Evolutionary conservation across 2,797 vertebrate species (phyloP).

Genomic region (Oryzias sinensis): DNA sequence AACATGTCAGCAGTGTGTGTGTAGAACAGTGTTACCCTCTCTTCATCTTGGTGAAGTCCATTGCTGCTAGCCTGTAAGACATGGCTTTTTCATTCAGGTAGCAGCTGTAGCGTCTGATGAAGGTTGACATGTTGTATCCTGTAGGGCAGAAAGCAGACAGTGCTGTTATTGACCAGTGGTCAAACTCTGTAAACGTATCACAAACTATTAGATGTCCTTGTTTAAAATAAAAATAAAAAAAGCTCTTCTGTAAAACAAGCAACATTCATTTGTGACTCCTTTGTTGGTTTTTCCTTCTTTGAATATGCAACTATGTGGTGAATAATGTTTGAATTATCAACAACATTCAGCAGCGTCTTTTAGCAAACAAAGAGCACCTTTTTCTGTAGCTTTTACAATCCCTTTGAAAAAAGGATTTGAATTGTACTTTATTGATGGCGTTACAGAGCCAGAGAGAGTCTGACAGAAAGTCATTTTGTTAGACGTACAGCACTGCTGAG

Average conservation of each 20-base stretch:
- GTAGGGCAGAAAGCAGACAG: slow-evolving; percentile 36
- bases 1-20: slow-evolving; percentile 9
- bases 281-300: not conserved
- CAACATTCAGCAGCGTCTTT: slow-evolving; percentile 21
- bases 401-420: slow-evolving; percentile 36
- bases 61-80: slow-evolving; percentile 90
- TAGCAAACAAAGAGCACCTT: slow-evolving; percentile 28
- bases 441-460: slow-evolving; percentile 35
- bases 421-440: slow-evolving; percentile 46
- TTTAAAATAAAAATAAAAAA: too few species aligned
- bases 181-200: not conserved
- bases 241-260: not conserved
- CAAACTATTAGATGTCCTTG: too few species aligned
- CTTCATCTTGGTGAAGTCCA: slow-evolving; percentile 98
- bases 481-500: slow-evolving; percentile 55
- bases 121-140: slow-evolving; percentile 95
- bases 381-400: slow-evolving; percentile 23
- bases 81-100: slow-evolving; percentile 98
- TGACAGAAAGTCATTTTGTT: slow-evolving; percentile 59
- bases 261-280: not conserved
- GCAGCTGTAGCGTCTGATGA: slow-evolving; percentile 95
- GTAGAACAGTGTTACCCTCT: slow-evolving; percentile 82
- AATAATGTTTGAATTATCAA: slow-evolving; percentile 26
- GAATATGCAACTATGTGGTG: slow-evolving; percentile 3
- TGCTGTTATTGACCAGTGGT: slow-evolving; percentile 22